Base-by-base conservation (phyloP, 1,140 invertebrate species). In the Hermatobates lingyangjiaoensis region DNA sequence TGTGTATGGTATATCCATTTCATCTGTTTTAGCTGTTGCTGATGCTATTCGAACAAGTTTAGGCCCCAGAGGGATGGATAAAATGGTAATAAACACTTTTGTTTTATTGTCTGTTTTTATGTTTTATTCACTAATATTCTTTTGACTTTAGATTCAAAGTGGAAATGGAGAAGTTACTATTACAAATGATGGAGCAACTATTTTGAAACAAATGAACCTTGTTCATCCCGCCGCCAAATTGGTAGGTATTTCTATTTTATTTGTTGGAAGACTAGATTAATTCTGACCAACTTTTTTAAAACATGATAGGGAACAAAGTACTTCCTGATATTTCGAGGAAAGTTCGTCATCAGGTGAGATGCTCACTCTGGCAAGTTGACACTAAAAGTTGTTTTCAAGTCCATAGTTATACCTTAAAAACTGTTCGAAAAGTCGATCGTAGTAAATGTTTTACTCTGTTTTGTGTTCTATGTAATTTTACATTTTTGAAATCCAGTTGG, bases 101-200 rank as follows among this genome's bases (percentile, higher is more conserved):
- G 40, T 45, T 47, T 48, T 34, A 49, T 55, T 52, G 27, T 51
- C 50, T 20, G 34, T 54, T 51, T 55, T 50, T 45, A 23, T 25
- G 42, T 18, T 0, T 27, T 20, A 12, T 44, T 34, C 30, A n/a
- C 7, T 34, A 26, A 24, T 34, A 42, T 55, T 60, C 48, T 58
- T 59, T 30, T 54, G 57, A 58, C 67, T 68, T 53, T 59, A 81
- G 86, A 99, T 99, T 58, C 95, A 99, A 76, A 74, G 88, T 45
- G 76, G 77, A 15, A 95, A 94, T 74, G 94, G 94, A 10, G 93
- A 97, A 75, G 96, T 99, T 0, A 98, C 93, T 10, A 98, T 99
- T 52, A 99, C 95, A 44, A 99, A 99, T 74, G 96, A 99, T 77
- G 96, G 96, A 54, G 96, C 96, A 25, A 99, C 96, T 25, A 99